Conservation (phyloP, 2,113 vertebrate genomes). For the Platycercus adscitus region DNA sequence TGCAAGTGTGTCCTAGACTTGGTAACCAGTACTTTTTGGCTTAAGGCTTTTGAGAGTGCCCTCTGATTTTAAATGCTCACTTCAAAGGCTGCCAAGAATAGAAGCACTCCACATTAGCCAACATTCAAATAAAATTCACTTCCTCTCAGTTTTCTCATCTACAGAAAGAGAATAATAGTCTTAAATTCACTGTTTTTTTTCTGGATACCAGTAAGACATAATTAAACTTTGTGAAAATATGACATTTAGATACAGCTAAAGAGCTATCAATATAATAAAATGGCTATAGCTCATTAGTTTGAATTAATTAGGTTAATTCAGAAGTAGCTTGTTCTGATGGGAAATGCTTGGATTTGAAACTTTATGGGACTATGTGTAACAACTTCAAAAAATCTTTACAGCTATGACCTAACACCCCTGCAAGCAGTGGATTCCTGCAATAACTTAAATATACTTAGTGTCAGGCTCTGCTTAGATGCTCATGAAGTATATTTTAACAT, state of each 20-base stretch:
- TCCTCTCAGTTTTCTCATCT: not conserved
- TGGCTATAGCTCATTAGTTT: not conserved
- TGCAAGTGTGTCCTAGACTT: not conserved
- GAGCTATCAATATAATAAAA: not conserved
- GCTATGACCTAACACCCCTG: not conserved
- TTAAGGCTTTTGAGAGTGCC: not conserved
- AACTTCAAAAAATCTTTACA: not conserved
- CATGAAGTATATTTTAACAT: not conserved
- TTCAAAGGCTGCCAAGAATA: not conserved
- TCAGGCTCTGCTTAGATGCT: not conserved
- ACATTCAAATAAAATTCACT: not conserved
- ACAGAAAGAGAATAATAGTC: not conserved
- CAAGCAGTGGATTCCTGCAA: not conserved
- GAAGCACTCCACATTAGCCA: not conserved
- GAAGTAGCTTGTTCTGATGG: not conserved
- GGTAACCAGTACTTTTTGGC: not conserved
- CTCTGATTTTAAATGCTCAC: not conserved
- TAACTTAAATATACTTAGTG: not conserved
- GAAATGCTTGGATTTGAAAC: not conserved
- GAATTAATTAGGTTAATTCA: constrained; percentile 8
- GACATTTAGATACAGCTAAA: not conserved
- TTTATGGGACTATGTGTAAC: not conserved
- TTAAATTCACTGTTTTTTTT: not conserved
- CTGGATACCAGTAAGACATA: not conserved
- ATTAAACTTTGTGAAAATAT: not conserved